Base-by-base conservation (phyloP, 1,140 invertebrate genomes). In the Cylas formicarius region DNA sequence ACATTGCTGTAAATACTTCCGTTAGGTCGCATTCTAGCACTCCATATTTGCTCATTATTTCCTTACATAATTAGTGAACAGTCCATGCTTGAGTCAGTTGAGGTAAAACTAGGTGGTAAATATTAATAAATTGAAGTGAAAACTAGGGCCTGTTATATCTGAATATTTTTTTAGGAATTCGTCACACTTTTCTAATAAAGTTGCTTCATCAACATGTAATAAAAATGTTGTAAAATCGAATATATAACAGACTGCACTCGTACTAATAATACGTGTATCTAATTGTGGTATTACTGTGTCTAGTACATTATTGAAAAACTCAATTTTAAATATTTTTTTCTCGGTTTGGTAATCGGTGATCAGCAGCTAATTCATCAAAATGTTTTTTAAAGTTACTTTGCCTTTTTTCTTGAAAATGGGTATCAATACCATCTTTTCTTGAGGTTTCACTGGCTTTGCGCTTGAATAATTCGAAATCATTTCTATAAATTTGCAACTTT, bases 401-500 rank as follows among this genome's bases (percentile, higher is more conserved):
- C 29, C 34, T 20, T 33, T 42, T 32, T 42, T 42, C 39, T 32
- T 31, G 27, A 19, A 42, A 42, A 42, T 33, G 28, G 28, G 1
- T 29, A 42, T 42, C 39, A 11, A 42, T 33, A 42, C 39, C 39
- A 32, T 42, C 31, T 42, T 20, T 31, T n/a, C 13, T 33, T 20
- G 39, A 21, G 35, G 41, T 43, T 43, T 33, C 21, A 39, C 17
- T 41, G 27, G 39, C 39, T 29, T 41, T 41, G 39, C 24, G 32
- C 14, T 43, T 43, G 33, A 35, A 44, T 34, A 26, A 36, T 44
- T 44, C 20, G 33, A 44, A 35, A 19, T 44, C 42, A 44, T 44
- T 44, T 36, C 42, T 36, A 44, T 36, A 35, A 36, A 44, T 28
- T 44, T 44, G 32, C 33, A 44, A 26, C 21, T 44, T 44, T 44